Evolutionary conservation across 2,113 vertebrate genomes (phyloP).

Genomic region (Tetrax tetrax): DNA sequence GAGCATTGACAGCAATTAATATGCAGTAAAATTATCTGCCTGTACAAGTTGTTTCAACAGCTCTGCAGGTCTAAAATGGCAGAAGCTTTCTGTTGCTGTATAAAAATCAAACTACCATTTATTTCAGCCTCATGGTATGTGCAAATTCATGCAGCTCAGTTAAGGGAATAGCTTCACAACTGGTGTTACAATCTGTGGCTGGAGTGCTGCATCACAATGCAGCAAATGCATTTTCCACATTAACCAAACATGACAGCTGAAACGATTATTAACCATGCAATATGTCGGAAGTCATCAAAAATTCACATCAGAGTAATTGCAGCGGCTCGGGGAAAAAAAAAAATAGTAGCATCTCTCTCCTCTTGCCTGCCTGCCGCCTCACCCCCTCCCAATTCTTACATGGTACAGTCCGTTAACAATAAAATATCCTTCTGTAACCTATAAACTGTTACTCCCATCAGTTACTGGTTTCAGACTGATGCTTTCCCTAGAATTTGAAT

Average conservation of each 20-base stretch:
- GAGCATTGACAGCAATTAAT: conserved; percentile 9
- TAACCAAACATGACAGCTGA: conserved; percentile 98
- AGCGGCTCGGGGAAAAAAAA: conserved; percentile 75
- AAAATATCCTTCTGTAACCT: conserved; percentile 95
- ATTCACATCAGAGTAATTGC: conserved; percentile 98
- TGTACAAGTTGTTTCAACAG: conserved; percentile 12
- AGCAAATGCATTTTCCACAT: conserved; percentile 87
- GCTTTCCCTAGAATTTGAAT: conserved; percentile 72
- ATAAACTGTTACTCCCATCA: conserved; percentile 89
- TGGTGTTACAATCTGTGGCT: conserved; percentile 76
- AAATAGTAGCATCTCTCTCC: conserved; percentile 77
- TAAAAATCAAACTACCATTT: conserved; percentile 69
- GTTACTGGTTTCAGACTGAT: conserved; percentile 83
- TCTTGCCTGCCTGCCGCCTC: conserved; percentile 71
- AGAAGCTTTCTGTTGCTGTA: conserved; percentile 67
- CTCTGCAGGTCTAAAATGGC: conserved; percentile 73
- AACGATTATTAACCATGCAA: conserved; percentile 96
- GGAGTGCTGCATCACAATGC: conserved; percentile 78
- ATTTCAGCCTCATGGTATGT: conserved; percentile 77
- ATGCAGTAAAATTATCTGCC: conserved; percentile 1
- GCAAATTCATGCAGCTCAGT: conserved; percentile 79
- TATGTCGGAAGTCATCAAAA: conserved; percentile 98
- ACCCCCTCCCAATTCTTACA: conserved; percentile 78
- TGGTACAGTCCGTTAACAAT: conserved; percentile 97
- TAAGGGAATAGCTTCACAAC: conserved; percentile 82